A percentile compares a stretch with the other conserved stretches of the same genome.
These are phyloP conservation scores for Scarus forsteni DNA, from an alignment of 2,797 vertebrate species.

Conservation along the genomic window DNA sequence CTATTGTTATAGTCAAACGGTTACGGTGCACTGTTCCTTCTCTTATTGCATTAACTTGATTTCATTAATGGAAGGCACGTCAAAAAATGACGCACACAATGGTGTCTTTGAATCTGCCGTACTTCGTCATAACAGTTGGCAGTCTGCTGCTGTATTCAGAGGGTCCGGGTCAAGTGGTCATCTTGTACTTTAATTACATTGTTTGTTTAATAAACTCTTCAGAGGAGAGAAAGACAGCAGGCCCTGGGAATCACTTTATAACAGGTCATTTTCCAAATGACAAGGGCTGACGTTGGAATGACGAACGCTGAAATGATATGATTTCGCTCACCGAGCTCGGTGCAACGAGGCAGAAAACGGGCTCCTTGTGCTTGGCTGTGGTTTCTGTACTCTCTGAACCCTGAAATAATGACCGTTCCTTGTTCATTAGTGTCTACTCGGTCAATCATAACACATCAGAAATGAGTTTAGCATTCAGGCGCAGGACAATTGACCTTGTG, in stretches of 20 bases:
- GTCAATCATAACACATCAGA: slow-evolving; percentile 82
- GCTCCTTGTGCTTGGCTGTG: slow-evolving; percentile 55
- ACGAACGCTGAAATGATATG: slow-evolving; percentile 76
- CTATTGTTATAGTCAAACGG: not conserved
- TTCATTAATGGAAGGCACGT: not conserved
- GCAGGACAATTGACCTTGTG: slow-evolving; percentile 79
- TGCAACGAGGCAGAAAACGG: slow-evolving; percentile 59
- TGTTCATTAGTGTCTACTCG: slow-evolving; percentile 78
- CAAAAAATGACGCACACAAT: not conserved
- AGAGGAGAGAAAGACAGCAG: not conserved
- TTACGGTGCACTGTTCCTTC: slow-evolving; percentile 1
- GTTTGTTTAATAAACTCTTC: slow-evolving; percentile 35
- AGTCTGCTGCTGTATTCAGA: not conserved
- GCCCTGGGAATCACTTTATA: slow-evolving; percentile 44
- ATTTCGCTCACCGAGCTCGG: slow-evolving; percentile 47
- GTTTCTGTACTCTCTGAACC: slow-evolving; percentile 75
- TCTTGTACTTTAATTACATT: slow-evolving; percentile 10
- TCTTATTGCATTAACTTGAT: not conserved
- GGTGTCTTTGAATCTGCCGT: not conserved
- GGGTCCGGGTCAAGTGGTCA: not conserved
- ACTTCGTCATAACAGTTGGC: slow-evolving; percentile 3
- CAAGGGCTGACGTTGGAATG: slow-evolving; percentile 67
- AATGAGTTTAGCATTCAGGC: slow-evolving; percentile 78
- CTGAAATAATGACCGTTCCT: slow-evolving; percentile 80
- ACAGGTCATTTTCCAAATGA: slow-evolving; percentile 71